Evolutionary conservation across 2,797 vertebrate species (phyloP), one percentile per base, ranked within the genome.

Genomic region (Erethizon dorsatum): DNA sequence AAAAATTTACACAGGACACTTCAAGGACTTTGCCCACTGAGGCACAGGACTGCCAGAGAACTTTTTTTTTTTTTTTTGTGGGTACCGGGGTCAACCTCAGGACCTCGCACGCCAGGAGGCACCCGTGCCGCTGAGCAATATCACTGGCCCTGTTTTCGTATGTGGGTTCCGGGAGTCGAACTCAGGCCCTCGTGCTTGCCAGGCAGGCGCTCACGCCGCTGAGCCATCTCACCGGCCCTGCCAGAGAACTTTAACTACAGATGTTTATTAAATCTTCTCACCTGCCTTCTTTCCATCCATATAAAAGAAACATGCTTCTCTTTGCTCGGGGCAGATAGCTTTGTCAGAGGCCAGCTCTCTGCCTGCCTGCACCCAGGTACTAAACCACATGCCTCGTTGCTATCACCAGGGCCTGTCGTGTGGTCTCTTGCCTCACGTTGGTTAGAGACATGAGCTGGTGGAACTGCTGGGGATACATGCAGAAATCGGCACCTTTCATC

Each of bases 401-500:
- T 6, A 13, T 33, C 65, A n/a, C 14, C n/a, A 67, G n/a, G 26
- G 57, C 57, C 33, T 67, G 57, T 33, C 28, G 13, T 67, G 63
- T n/a, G 31, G 63, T 67, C 14, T 67, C 65, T 15, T n/a, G 13
- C 31, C 15, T n/a, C 17, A 3, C 6, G 33, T 67, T n/a, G 5
- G 17, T 15, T 15, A 67, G 65, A 67, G 63, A n/a, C 50, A 47
- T 73, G 88, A 97, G 69, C 14, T 73, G 37, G 91, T 75, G 75
- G 63, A 93, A 79, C 41, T 96, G 56, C 63, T 84, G 67, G 92
- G 80, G 90, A 92, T 26, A 73, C 22, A 13, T 7, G 61, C 7
- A 31, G 67, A 93, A 94, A 85, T 0, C 54, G 33, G 63, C 75
- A 79, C 56, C 71, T 92, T 95, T 97, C 88, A 91, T 88, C 54